phyloP scores from a whole-genome alignment of 2,113 vertebrate species.

The Calyptomena viridis region DNA sequence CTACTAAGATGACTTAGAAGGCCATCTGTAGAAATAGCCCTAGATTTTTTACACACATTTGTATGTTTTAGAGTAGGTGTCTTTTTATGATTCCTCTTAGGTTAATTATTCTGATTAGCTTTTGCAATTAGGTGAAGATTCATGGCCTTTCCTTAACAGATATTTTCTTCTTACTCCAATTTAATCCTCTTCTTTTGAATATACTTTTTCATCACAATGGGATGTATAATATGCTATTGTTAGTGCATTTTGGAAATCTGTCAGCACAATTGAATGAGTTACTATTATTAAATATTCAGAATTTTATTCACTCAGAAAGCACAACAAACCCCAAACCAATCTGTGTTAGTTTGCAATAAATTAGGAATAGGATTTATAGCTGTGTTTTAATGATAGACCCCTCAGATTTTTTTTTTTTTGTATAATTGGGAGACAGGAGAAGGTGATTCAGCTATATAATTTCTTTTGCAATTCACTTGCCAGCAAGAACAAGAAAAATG shows the following conservation, averaged over 20 bases:
- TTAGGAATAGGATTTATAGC: neutral
- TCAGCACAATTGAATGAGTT: neutral
- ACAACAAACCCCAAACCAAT: neutral
- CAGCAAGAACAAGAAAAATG: neutral
- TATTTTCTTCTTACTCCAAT: conserved; percentile 26
- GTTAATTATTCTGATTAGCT: conserved; percentile 46
- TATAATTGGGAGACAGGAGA: neutral
- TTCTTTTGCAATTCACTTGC: neutral
- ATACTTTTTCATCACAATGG: neutral
- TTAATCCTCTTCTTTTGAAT: neutral
- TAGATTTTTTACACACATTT: neutral
- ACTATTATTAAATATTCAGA: neutral
- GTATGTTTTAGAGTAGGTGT: neutral
- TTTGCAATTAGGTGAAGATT: conserved; percentile 33
- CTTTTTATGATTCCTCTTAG: conserved; percentile 11
- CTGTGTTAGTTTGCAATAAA: neutral
- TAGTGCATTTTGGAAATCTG: neutral
- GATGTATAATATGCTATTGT: neutral
- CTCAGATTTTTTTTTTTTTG: neutral
- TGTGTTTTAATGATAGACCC: neutral
- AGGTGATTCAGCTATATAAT: neutral
- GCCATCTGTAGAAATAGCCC: neutral
- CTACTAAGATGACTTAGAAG: neutral
- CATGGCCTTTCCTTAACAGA: conserved; percentile 36
- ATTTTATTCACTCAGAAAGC: neutral